Base-by-base conservation (phyloP, 2,888 invertebrate genomes). In the Conops quadrifasciatus region DNA sequence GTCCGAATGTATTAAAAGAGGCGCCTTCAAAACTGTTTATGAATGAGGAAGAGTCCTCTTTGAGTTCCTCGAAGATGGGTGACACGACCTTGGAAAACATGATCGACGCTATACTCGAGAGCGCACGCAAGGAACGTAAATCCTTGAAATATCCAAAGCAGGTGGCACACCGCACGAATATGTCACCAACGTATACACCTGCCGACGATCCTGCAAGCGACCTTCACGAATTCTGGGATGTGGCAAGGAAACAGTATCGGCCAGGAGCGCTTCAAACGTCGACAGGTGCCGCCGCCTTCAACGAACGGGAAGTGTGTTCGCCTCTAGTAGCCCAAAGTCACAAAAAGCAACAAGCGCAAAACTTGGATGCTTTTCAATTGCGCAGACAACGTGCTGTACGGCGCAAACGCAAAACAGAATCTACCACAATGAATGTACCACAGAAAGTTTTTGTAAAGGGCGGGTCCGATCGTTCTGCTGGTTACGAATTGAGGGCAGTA, bases 161-260 rank as follows among this genome's bases (percentile, higher is more conserved):
- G 4, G 7, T 2, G 4, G 68, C 28, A 62, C 28, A 19, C 19
- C 28, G 26, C 15, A 47, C 49, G 2, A 16, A 56, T 26, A 80
- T 80, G 77, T 84, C 84, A 43, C 82, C 85, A 51, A 84, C 85
- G 36, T 86, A 86, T 72, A 82, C 84, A 19, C 81, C 83, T 21
- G 86, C 86, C 60, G 85, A 85, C 72, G 86, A 86, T 77, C 86
- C 86, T 9, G 86, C 86, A 63, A 86, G 84, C 78, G 85, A 86
- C 76, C 78, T 86, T 47, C 80, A 83, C 70, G 85, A 85, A 74
- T 82, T 84, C 69, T 86, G 86, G 85, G 82, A 82, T 69, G 70
- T 15, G 4, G n/a, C 62, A 16, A 62, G 51, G 21, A 49, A 60
- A 13, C 19, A 60, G 26, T 68, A 68, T n/a, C 36, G 36, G 36